Evolutionary conservation across 2,113 vertebrate species (phyloP).

Genomic region (Dicentrarchus labrax): DNA sequence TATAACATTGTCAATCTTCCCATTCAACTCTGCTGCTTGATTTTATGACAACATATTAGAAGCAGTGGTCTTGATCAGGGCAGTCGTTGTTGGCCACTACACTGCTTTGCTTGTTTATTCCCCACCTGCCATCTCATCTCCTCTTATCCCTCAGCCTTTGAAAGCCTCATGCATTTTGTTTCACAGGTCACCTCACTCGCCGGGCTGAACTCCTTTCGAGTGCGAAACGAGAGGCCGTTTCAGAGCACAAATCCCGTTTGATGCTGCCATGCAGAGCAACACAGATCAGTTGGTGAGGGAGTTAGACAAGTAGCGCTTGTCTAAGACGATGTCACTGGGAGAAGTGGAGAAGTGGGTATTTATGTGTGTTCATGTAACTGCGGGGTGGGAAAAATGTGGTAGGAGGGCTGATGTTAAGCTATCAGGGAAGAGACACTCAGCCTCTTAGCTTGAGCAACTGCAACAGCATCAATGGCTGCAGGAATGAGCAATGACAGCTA

Average conservation of each 20-base stretch:
- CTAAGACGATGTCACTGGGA: slow-evolving; percentile 51
- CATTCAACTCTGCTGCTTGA: not conserved
- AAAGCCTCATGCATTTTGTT: slow-evolving; percentile 48
- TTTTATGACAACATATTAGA: not conserved
- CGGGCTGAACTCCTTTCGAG: slow-evolving; percentile 33
- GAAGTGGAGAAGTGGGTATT: slow-evolving; percentile 44
- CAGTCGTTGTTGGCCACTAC: not conserved
- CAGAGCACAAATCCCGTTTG: slow-evolving; percentile 50
- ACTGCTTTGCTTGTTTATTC: slow-evolving; percentile 29
- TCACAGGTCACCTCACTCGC: slow-evolving; percentile 55
- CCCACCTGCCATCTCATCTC: slow-evolving; percentile 9
- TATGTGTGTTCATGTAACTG: slow-evolving; percentile 54
- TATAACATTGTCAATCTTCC: not conserved
- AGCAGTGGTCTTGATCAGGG: not conserved
- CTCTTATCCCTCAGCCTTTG: slow-evolving; percentile 19
- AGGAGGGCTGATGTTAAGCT: slow-evolving; percentile 60
- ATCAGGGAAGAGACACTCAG: slow-evolving; percentile 51
- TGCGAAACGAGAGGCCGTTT: slow-evolving; percentile 55
- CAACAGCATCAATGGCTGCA: slow-evolving; percentile 23
- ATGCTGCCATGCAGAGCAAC: slow-evolving; percentile 31
- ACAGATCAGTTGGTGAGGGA: slow-evolving; percentile 46
- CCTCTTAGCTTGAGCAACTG: slow-evolving; percentile 43
- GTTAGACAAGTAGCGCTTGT: slow-evolving; percentile 47
- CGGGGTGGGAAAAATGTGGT: slow-evolving; percentile 38
- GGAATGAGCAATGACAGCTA: slow-evolving; percentile 65